Evolutionary conservation across 2,113 vertebrate species (phyloP).

Genomic region (Propithecus coquereli): DNA sequence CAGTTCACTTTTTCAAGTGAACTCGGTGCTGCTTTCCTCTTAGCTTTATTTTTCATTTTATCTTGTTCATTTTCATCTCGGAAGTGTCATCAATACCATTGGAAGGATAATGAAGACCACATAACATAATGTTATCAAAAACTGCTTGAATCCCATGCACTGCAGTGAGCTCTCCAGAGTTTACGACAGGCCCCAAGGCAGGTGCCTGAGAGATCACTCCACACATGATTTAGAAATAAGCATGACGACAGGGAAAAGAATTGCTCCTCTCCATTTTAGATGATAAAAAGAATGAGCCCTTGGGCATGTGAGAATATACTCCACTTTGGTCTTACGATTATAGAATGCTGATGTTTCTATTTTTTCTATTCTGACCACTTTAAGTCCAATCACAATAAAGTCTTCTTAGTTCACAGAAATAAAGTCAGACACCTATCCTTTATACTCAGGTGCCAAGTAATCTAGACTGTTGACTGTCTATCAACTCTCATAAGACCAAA

Average conservation of each 20-base stretch:
- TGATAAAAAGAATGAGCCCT: conserved; percentile 92
- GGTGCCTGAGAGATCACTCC: conserved; percentile 92
- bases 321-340: conserved; percentile 91
- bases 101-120: conserved; percentile 92
- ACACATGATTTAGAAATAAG: conserved; percentile 93
- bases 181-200: conserved; percentile 91
- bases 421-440: conserved; percentile 57
- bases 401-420: conserved; percentile 92
- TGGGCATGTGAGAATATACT: conserved; percentile 92
- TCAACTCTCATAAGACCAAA: not conserved
- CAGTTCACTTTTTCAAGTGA: no score
- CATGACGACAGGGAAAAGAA: conserved; percentile 88
- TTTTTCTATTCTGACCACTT: conserved; percentile 92
- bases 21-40: conserved; percentile 91
- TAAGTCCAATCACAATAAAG: conserved; percentile 91
- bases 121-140: conserved; percentile 93
- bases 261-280: conserved; percentile 91
- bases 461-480: not conserved
- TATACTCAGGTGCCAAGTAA: not conserved
- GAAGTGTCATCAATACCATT: conserved; percentile 95
- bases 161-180: conserved; percentile 91
- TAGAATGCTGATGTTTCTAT: conserved; percentile 87
- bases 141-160: conserved; percentile 91
- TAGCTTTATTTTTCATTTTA: conserved; percentile 91
- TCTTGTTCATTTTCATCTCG: conserved; percentile 94